Conservation (phyloP, 35 echinoderm and acorn worm species). For the Acanthaster planci region DNA sequence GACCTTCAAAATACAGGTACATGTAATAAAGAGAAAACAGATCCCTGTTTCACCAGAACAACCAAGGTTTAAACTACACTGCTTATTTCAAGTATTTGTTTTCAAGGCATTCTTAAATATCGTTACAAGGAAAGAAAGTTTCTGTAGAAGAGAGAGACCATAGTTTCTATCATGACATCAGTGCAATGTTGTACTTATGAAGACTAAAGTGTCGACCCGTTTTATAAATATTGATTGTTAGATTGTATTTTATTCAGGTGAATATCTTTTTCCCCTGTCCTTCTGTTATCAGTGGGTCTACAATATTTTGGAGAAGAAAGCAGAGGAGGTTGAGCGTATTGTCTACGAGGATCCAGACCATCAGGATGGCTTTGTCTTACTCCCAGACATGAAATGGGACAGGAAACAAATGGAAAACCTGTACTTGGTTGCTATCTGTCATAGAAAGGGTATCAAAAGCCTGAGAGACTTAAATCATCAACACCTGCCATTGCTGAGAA, state of each 20-base stretch:
- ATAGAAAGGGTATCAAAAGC: slow-evolving; percentile 66
- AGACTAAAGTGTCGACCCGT: too few relatives aligned
- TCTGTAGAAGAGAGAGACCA: too few relatives aligned
- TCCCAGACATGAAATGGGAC: slow-evolving; percentile 99
- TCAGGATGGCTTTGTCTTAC: slow-evolving; percentile 79
- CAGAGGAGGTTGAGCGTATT: slow-evolving; percentile 76
- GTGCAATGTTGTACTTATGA: too few relatives aligned
- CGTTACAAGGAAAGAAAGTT: too few relatives aligned
- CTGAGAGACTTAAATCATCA: slow-evolving; percentile 69
- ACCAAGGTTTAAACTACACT: too few relatives aligned
- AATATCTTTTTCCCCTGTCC: neutral
- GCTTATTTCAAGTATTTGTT: too few relatives aligned
- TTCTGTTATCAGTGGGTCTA: slow-evolving; percentile 84
- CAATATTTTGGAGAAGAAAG: slow-evolving; percentile 93
- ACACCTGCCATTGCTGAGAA: slow-evolving; percentile 85
- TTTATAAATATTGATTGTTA: too few relatives aligned
- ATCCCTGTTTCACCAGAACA: too few relatives aligned
- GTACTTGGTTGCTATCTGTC: slow-evolving; percentile 82
- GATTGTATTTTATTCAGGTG: too few relatives aligned
- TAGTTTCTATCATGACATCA: too few relatives aligned
- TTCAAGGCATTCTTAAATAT: too few relatives aligned
- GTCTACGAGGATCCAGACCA: slow-evolving; percentile 88
- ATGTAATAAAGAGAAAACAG: too few relatives aligned
- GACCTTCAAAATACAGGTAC: slow-evolving; percentile 93
- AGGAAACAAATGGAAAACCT: slow-evolving; percentile 62